Evolutionary conservation across 2,113 vertebrate species (phyloP), one percentile per base, ranked within the genome.

Genomic region (Corythaixoides concolor): DNA sequence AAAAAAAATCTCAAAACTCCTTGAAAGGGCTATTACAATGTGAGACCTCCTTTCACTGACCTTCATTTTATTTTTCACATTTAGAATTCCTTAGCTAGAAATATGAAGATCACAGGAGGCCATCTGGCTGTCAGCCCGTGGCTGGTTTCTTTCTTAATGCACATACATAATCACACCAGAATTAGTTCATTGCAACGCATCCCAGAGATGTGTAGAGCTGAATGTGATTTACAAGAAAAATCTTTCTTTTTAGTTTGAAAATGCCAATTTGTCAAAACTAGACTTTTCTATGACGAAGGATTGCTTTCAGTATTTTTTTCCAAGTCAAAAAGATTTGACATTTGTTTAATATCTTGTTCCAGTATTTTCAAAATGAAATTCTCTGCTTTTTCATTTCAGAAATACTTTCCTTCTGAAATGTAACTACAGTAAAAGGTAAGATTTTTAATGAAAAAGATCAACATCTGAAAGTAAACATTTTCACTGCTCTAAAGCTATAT

Each of bases 291-390:
- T 67, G 37, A 86, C 28, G 86, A 66, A 80, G 6, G 23, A 80
- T 77, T 84, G 12, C 37, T 90, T 80, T 84, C 59, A 30, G 32
- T 77, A 28, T 49, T 86, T 76, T 69, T 67, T 45, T 73, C 37
- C 14, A 77, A 53, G 50, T 90, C 7, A 90, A 47, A 90, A 93
- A 79, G 39, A 33, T 8, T 58, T 88, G 50, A 90, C 59, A 37
- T 92, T 78, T 92, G 41, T 90, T 95, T 92, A 63, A 55, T 95
- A 77, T 78, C 64, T 88, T 77, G 9, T 74, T 95, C 32, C 19
- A 62, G 10, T 84, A 30, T 22, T 52, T 89, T 89, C 55, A 90
- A 77, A 93, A 96, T 67, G 2, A 93, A 74, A 78, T 37, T 3
- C 5, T 93, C n/a, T 74, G 27, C 18, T 91, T 90, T 81, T 59